phyloP scores from a whole-genome alignment of 2,888 invertebrate genomes.

The Holacanthella duospinosa region DNA sequence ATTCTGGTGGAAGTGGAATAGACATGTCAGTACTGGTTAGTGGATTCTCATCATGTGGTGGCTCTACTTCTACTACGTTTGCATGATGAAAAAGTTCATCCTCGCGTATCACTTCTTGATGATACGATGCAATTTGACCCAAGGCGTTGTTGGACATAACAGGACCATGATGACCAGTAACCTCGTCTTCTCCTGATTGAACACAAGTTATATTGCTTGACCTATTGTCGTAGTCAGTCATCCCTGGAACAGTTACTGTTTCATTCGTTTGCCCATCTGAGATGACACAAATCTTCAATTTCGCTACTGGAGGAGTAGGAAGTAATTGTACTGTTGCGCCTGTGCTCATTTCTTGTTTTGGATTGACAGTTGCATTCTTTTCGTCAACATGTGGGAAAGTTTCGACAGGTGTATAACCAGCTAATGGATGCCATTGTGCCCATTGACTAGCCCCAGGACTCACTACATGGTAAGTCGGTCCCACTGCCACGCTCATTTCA shows the following conservation, averaged over 20 bases:
- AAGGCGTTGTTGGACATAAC: background rate
- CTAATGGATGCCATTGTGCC: slow-evolving; percentile 15
- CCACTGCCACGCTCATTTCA: slow-evolving; percentile 5
- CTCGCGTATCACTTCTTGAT: background rate
- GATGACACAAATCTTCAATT: background rate
- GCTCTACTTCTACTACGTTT: slow-evolving; percentile 1
- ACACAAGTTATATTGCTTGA: background rate
- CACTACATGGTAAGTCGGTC: slow-evolving; percentile 15
- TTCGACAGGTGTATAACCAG: slow-evolving; percentile 3
- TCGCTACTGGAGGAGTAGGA: background rate
- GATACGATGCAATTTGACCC: background rate
- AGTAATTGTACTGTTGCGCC: too few relatives aligned
- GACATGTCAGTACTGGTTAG: slow-evolving; percentile 6
- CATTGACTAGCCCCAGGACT: slow-evolving; percentile 8
- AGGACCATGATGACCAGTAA: background rate
- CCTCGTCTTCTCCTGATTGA: background rate
- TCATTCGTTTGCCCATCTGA: background rate
- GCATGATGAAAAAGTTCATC: background rate
- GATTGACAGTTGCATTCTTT: background rate
- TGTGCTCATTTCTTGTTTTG: background rate
- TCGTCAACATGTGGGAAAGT: background rate
- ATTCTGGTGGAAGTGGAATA: slow-evolving; percentile 14
- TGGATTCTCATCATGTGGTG: slow-evolving; percentile 2
- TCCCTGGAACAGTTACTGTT: background rate
- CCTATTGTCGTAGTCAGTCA: too few relatives aligned